Conservation (phyloP, 2,888 invertebrate genomes). For the Resseliella maxima region DNA sequence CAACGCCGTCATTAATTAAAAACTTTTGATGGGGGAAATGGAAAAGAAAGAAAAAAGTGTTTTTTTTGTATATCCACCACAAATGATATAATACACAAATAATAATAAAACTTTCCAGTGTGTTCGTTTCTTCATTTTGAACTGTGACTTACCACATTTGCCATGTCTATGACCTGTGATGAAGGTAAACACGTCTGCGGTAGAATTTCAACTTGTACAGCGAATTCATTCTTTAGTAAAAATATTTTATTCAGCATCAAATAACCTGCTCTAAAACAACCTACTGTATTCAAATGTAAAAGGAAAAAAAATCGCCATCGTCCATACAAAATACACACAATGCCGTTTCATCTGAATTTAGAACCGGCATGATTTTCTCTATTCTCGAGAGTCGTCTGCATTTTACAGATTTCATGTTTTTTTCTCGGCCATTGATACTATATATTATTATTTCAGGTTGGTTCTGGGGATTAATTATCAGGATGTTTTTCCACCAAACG, state of each 20-base stretch:
- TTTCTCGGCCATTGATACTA: background rate
- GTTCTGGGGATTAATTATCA: conserved; percentile 37
- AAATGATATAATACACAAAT: conserved; percentile 40
- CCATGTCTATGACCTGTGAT: conserved; percentile 30
- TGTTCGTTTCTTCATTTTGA: background rate
- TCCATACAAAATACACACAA: conserved; percentile 26
- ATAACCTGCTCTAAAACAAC: background rate
- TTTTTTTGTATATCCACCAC: background rate
- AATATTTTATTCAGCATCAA: background rate
- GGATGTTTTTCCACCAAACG: background rate
- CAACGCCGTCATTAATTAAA: conserved; percentile 44
- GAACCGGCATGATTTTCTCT: conserved; percentile 29
- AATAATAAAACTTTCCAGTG: conserved; percentile 43
- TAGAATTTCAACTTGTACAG: background rate
- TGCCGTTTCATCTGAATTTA: background rate
- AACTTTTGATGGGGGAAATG: conserved; percentile 28
- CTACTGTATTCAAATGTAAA: background rate
- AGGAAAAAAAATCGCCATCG: background rate
- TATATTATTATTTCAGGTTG: background rate
- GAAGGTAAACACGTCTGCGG: conserved; percentile 5
- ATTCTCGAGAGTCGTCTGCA: conserved; percentile 26
- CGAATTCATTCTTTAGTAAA: background rate
- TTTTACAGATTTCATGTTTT: conserved; percentile 9
- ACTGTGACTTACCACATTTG: conserved; percentile 53
- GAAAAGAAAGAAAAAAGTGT: background rate